Base-by-base conservation (phyloP, 2,113 vertebrate genomes). In the Indri indri region DNA sequence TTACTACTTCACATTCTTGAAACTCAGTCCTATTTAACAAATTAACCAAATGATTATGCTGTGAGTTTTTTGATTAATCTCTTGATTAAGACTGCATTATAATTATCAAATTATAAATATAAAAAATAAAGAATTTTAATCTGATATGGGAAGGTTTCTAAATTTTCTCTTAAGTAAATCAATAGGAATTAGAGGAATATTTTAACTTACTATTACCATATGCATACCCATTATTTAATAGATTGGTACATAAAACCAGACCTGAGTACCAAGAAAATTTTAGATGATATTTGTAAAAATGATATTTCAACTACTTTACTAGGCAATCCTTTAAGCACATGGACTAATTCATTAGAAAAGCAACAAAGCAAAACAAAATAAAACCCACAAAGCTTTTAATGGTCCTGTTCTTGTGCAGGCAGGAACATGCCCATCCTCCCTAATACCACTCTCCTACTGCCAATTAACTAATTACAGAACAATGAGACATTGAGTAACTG, bases 381-480 rank as follows among this genome's bases (percentile, higher is more conserved):
- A 59, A 89, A 57, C 18, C 63, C 80, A 63, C 40, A 63, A 25
- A 32, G 22, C 37, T 42, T 83, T 70, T 32, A 61, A 65, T 2
- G 27, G 45, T 12, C 30, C 30, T 47, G 16, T 65, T 61, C 2
- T 5, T 30, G 27, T 45, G 3, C 42, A 42, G 47, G 10, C 9
- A 74, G 74, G 45, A 52, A 37, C 18, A 37, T 1, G 5, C 30
- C 37, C 61, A 9, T 22, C 9, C 23, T 22, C 22, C 63, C 34
- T 13, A 1, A 1, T 0, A 2, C 50, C 23, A 30, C n/a, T 79
- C 27, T 18, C 16, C 66, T n/a, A 3, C 42, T 6, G 5, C 9
- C 88, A 52, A 5, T 86, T 97, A 95, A 96, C 91, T 92, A 91
- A 27, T 95, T 96, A 77, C 4, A 91, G 92, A 97, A 98, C 93